A percentile compares a stretch with the other conserved stretches of the same genome.
These are phyloP conservation scores for Rhynchomys soricoides DNA, from an alignment of 2,113 vertebrate genomes.

Conservation along the genomic window DNA sequence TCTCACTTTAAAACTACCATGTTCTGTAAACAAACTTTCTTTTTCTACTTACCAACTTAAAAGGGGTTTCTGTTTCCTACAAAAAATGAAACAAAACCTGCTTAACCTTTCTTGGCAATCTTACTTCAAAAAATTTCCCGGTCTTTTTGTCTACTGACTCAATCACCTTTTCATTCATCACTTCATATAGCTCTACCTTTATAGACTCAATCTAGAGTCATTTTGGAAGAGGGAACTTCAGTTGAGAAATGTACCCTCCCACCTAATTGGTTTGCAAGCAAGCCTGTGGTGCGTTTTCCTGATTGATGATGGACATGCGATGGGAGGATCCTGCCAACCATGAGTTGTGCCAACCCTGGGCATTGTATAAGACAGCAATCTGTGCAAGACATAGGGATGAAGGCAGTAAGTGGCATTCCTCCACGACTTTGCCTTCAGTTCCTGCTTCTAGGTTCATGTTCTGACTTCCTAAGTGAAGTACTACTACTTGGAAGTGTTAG, in stretches of 20 bases:
- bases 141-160: not conserved
- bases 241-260: not conserved
- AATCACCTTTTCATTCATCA: not conserved
- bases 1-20: not conserved
- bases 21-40: not conserved
- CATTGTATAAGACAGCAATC: not conserved
- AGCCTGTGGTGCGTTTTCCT: not conserved
- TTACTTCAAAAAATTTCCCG: not conserved
- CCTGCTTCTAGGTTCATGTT: not conserved
- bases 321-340: not conserved
- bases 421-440: not conserved
- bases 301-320: not conserved
- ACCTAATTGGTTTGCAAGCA: not conserved
- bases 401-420: not conserved
- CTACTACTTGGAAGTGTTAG: not conserved
- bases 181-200: not conserved
- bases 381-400: not conserved
- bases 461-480: not conserved
- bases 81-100: not conserved
- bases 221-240: not conserved
- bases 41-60: not conserved
- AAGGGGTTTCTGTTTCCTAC: not conserved
- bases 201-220: not conserved
- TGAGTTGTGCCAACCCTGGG: not conserved
- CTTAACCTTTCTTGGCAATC: not conserved